Base-by-base conservation (phyloP, 2,797 vertebrate species). In the Poeciliopsis infans region DNA sequence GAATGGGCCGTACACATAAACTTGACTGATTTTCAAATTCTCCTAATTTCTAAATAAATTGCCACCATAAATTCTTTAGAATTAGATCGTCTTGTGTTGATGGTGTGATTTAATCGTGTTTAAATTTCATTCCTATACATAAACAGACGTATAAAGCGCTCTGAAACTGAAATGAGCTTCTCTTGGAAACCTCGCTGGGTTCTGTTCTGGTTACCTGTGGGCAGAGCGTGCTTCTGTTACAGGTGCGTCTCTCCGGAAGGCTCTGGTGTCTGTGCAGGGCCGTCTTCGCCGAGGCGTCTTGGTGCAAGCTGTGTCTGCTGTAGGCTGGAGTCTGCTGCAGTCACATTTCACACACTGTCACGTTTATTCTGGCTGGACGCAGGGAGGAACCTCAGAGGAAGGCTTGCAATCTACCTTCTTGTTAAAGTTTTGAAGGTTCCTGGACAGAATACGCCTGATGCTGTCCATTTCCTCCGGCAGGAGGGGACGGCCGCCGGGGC, bases 281-380 rank as follows among this genome's bases (percentile, higher is more conserved):
- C 88, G 94, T 95, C 85, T 95, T 93, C 18, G 89, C 85, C 66
- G 84, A 85, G 0, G 81, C 72, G 45, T 96, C 94, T 51, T 94
- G 94, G 0, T 96, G 95, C 75, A 97, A 90, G 1, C 94, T 96
- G 87, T 97, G 96, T 85, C 96, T 95, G 90, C 93, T 97, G 92
- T 97, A 97, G 0, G 95, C 94, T 0, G 94, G 95, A 0, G 91
- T 95, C 93, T 97, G 95, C 83, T 89, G 80, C 43, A 85, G 39
- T 33, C n/a, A 76, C 46, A 66, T 13, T 71, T 18, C 4, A 31
- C 13, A 72, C 2, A 68, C 13, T n/a, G 13, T 61, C 1, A 20
- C 16, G 12, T 36, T 51, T 2, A 64, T 6, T 33, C 36, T 25
- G 61, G 31, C 31, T n/a, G 64, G 41, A n/a, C 46, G 20, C 3